phyloP scores from a whole-genome alignment of 2,797 vertebrate species.

The Characodon lateralis region DNA sequence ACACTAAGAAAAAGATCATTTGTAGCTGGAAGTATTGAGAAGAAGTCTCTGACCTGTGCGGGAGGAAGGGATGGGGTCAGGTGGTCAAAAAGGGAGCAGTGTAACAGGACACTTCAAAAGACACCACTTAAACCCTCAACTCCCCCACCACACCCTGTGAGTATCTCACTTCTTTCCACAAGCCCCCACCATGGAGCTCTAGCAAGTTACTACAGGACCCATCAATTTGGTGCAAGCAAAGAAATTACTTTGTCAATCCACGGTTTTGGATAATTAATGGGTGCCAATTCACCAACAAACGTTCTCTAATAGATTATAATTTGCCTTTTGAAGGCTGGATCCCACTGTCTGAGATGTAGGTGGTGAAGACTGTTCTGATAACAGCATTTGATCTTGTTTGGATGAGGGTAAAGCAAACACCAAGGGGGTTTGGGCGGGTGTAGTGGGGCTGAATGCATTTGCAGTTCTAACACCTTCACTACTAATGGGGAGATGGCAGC shows the following conservation, averaged over 20 bases:
- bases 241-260: constrained; percentile 1
- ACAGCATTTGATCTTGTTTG: constrained; percentile 65
- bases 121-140: constrained; percentile 75
- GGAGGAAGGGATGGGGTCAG: constrained; percentile 44
- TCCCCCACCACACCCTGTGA: constrained; percentile 17
- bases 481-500: constrained; percentile 14
- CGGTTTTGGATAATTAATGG: background rate
- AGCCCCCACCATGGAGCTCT: constrained; percentile 21
- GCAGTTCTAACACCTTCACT: constrained; percentile 43
- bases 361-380: constrained; percentile 52
- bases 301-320: constrained; percentile 18
- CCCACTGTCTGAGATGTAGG: constrained; percentile 30
- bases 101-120: constrained; percentile 75
- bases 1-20: background rate
- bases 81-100: constrained; percentile 58
- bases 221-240: constrained; percentile 8
- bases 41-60: constrained; percentile 54
- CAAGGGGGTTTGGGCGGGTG: background rate
- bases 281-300: constrained; percentile 14
- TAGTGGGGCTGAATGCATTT: constrained; percentile 36
- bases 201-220: constrained; percentile 72
- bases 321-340: constrained; percentile 15
- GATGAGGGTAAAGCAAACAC: constrained; percentile 59
- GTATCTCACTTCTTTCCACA: constrained; percentile 68
- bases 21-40: background rate